These are phyloP conservation scores for Entomyzon cyanotis DNA, from an alignment of 2,113 vertebrate species.

Conservation along the genomic window DNA sequence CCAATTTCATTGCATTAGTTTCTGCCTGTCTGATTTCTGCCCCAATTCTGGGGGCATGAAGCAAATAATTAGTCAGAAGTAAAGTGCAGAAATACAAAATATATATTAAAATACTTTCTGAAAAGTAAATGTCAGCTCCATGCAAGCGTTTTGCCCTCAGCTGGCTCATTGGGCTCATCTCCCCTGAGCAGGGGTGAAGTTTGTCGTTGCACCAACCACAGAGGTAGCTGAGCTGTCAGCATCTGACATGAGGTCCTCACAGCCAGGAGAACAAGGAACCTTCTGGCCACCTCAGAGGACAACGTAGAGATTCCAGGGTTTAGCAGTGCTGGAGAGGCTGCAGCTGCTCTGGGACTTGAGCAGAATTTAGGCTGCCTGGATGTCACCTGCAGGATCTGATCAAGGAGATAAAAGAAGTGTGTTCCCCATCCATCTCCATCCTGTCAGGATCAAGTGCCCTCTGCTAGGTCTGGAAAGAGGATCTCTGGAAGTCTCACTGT, in stretches of 20 bases:
- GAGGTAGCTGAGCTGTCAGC: not conserved
- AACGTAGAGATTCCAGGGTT: not conserved
- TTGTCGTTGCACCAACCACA: not conserved
- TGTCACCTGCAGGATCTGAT: not conserved
- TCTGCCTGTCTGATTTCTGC: not conserved
- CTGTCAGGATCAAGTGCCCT: not conserved
- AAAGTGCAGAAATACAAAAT: slow-evolving; percentile 20
- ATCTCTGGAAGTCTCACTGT: not conserved
- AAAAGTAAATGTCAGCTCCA: not conserved
- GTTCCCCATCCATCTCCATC: not conserved
- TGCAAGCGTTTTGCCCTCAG: not conserved
- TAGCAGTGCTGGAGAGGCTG: not conserved
- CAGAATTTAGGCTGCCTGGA: not conserved
- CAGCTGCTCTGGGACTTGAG: not conserved
- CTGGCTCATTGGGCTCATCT: not conserved
- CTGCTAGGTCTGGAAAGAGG: not conserved
- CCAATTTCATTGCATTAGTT: slow-evolving; percentile 27
- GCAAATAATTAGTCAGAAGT: slow-evolving; percentile 32
- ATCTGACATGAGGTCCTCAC: not conserved
- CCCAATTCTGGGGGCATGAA: not conserved
- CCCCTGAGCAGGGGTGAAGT: not conserved
- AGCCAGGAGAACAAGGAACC: not conserved
- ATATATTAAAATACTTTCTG: slow-evolving; percentile 2
- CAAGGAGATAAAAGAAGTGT: not conserved
- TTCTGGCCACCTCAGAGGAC: not conserved